Percentiles rank a stretch among this genome's conserved stretches.
phyloP scores from a whole-genome alignment of 2,888 invertebrate species.

The Sesamia inferens region DNA sequence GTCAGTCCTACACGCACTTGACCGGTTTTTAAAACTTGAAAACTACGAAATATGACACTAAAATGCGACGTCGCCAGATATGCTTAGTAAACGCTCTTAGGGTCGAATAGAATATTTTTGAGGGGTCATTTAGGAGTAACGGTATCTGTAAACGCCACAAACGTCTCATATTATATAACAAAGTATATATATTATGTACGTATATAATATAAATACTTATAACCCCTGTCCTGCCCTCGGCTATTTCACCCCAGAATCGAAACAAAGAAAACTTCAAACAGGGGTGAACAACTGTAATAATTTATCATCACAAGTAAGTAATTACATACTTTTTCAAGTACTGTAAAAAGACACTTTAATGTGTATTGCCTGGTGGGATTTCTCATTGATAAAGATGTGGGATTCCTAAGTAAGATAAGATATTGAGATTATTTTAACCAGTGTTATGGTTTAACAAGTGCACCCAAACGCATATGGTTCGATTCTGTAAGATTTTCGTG shows the following conservation, averaged over 20 bases:
- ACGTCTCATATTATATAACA: not conserved
- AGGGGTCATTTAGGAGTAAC: too few species aligned
- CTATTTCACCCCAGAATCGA: conserved; percentile 22
- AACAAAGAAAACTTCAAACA: conserved; percentile 33
- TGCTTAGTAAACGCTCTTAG: too few species aligned
- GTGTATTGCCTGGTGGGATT: not conserved
- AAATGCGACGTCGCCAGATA: too few species aligned
- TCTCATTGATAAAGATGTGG: not conserved
- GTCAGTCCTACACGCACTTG: too few species aligned
- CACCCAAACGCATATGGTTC: too few species aligned
- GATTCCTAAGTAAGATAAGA: not conserved
- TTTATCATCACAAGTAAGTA: conserved; percentile 63
- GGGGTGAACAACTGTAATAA: conserved; percentile 46
- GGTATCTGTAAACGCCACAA: too few species aligned
- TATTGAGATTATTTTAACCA: not conserved
- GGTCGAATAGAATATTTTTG: too few species aligned
- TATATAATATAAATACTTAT: too few species aligned
- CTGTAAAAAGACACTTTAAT: conserved; percentile 13
- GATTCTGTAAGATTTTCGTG: too few species aligned
- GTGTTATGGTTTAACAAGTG: too few species aligned
- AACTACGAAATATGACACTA: too few species aligned
- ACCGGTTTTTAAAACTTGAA: too few species aligned
- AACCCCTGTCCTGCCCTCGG: not conserved
- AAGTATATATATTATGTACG: not conserved
- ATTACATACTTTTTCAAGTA: conserved; percentile 57